These are phyloP conservation scores for Crossoptilon crossoptilon DNA, from an alignment of 2,797 vertebrate species.

Conservation along the genomic window DNA sequence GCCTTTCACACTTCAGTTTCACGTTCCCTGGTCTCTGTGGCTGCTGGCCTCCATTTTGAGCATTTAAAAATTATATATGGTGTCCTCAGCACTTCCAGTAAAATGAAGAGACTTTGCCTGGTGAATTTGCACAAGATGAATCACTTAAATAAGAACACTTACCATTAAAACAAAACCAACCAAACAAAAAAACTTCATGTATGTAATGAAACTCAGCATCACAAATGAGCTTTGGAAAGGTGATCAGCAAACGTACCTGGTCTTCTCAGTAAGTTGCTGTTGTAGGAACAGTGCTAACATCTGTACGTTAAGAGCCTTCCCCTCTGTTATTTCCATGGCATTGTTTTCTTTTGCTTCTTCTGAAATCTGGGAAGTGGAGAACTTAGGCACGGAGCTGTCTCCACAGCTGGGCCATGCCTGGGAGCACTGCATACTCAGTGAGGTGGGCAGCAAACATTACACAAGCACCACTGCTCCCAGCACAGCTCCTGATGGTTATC, in stretches of 20 bases:
- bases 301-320: background rate
- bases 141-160: background rate
- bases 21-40: background rate
- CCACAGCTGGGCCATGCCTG: background rate
- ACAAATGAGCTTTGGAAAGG: background rate
- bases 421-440: background rate
- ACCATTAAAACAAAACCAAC: background rate
- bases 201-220: background rate
- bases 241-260: background rate
- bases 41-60: background rate
- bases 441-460: background rate
- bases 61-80: background rate
- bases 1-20: background rate
- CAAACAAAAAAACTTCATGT: background rate
- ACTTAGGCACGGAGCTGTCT: background rate
- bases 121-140: background rate
- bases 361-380: background rate
- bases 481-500: background rate
- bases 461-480: background rate
- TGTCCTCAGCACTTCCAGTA: background rate
- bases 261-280: background rate
- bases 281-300: background rate
- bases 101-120: background rate
- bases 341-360: background rate
- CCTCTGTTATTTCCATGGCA: background rate